Percentiles rank a stretch among this genome's conserved stretches.
phyloP scores from a whole-genome alignment of 2,797 vertebrate species.

The Pseudochirops cupreus region DNA sequence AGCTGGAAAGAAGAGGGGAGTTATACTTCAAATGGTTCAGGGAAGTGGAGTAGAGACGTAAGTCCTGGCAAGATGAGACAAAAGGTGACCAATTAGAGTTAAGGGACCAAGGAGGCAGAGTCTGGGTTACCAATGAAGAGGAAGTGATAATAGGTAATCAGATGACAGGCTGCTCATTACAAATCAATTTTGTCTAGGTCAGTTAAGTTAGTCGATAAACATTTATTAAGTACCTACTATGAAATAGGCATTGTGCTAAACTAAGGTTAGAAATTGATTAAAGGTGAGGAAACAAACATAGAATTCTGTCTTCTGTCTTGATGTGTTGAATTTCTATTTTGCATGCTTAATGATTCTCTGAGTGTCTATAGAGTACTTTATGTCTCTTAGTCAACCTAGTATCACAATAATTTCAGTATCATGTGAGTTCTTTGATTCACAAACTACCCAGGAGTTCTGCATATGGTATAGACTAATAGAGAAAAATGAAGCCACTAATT shows the following conservation, averaged over 20 bases:
- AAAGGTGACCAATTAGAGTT: background rate
- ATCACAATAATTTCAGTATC: slow-evolving; percentile 56
- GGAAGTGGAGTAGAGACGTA: background rate
- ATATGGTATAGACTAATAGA: slow-evolving; percentile 72
- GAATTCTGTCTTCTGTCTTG: background rate
- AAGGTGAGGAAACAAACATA: background rate
- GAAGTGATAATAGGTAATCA: background rate
- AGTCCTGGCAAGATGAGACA: background rate
- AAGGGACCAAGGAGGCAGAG: background rate
- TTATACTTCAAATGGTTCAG: background rate
- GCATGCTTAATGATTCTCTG: background rate
- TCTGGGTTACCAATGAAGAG: background rate
- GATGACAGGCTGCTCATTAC: background rate
- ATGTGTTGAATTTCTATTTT: background rate
- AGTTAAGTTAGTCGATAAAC: background rate
- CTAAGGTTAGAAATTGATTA: background rate
- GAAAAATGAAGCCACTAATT: slow-evolving; percentile 76
- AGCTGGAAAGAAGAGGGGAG: background rate
- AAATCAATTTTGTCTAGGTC: background rate
- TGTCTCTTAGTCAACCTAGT: slow-evolving; percentile 50
- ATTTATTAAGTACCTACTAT: background rate
- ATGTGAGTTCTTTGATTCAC: slow-evolving; percentile 65
- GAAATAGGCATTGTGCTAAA: background rate
- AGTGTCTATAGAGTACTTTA: slow-evolving; percentile 41
- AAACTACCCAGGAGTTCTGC: slow-evolving; percentile 66